Evolutionary conservation across 2,113 vertebrate genomes (phyloP), one percentile per base, ranked within the genome.

Genomic region (Numenius arquata): DNA sequence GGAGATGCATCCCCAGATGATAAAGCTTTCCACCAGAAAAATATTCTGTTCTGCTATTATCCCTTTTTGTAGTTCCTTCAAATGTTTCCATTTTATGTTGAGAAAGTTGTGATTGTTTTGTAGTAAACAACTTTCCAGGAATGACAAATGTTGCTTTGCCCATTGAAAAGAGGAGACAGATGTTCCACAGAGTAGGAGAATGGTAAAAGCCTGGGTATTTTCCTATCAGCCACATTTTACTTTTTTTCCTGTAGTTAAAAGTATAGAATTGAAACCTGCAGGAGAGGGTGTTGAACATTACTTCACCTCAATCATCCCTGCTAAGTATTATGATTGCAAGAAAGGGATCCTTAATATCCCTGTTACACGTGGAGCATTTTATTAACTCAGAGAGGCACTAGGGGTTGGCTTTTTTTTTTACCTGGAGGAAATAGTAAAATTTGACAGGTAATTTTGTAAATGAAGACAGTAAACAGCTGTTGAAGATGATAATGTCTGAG

Each of bases 391-490:
- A 77, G 85, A 80, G 76, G 20, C 85, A 30, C 71, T 94, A 53
- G 43, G 36, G 7, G 0, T 30, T 80, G 68, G 20, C 7, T 45
- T 19, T 41, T 14, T 10, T 72, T 13, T 73, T 53, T 72, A 41
- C 62, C 75, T 75, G 34, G 85, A 88, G 93, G 55, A 95, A 83
- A 76, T 1, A 77, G 85, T 92, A 86, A 90, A 96, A 84, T 81
- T 80, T 96, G 96, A 94, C 97, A 94, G 94, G 95, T 96, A 89
- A 88, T 97, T 97, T 93, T 86, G 91, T 93, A 95, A 97, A 96
- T 97, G 95, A 85, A 95, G 97, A 95, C 95, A 82, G 96, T 96
- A 96, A 95, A 96, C 97, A 98, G 97, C 98, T 98, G 98, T 80
- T 85, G 96, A 91, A 89, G 92, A 90, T 59, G 96, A 97, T 97